Evolutionary conservation across 2,888 invertebrate species (phyloP), one percentile per base, ranked within the genome.

Genomic region (Drosophila multiciliata): DNA sequence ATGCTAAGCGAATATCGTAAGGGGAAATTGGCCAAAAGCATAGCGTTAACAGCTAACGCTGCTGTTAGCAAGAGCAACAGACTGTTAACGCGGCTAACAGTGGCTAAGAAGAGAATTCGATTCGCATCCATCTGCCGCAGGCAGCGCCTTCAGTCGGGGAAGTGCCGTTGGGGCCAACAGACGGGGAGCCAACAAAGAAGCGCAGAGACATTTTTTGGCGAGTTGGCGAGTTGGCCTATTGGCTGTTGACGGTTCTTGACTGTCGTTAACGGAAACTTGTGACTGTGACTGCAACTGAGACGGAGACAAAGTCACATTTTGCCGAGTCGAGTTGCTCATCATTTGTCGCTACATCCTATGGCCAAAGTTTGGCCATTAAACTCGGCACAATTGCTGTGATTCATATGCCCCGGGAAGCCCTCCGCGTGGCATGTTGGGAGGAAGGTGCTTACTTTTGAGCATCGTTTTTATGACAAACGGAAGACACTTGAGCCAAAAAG

Each of bases 291-390:
- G 33, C 59, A 52, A 58, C 48, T 73, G 66, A 40, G 59, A 59
- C 54, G 38, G 48, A 36, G 32, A 57, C 49, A 48, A 52, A 63
- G 68, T 69, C 76, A 80, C 78, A 76, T 68, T 45, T 78, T 66
- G 72, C 69, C 69, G 26, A 26, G 49, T 36, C 36, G 36, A 54
- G 17, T 40, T 54, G 74, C 73, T 83, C 85, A 87, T 83, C 85
- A 87, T 82, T 87, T 87, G 87, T 84, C 76, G 83, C 80, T 77
- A 75, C 83, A 78, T 79, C 88, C 88, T 72, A 86, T 88, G 86
- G 84, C 64, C 53, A 87, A 86, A 86, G 89, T 87, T 86, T 83
- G 52, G 76, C 89, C 87, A 87, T 90, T 90, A 90, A 89, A 75
- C 79, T 65, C 78, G 61, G 75, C 55, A 69, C 87, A 90, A 87